Conservation (phyloP, 2,797 vertebrate genomes). For the Danionella dracula region DNA sequence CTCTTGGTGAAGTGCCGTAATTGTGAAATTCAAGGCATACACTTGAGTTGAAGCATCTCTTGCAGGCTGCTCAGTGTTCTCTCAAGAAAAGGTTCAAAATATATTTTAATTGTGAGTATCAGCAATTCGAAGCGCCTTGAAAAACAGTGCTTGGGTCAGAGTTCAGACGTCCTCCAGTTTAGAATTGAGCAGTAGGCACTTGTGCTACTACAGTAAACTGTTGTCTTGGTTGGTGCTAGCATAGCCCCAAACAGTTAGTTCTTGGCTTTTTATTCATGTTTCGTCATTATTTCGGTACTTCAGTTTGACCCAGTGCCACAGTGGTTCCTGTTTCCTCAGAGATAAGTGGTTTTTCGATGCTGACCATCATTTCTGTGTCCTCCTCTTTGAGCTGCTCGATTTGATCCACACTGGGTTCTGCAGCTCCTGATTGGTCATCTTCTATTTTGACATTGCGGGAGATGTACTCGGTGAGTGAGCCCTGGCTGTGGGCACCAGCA, state of each 20-base stretch:
- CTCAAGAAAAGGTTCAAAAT: too few relatives aligned
- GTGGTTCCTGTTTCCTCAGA: slow-evolving; percentile 29
- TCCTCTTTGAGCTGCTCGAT: slow-evolving; percentile 45
- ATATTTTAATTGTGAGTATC: too few relatives aligned
- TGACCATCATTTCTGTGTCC: slow-evolving; percentile 29
- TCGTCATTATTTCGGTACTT: slow-evolving; percentile 22
- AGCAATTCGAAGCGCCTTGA: not conserved
- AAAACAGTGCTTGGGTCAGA: not conserved
- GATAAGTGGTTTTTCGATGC: slow-evolving; percentile 31
- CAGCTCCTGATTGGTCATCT: slow-evolving; percentile 35
- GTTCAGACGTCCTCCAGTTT: slow-evolving; percentile 7
- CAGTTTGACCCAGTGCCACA: slow-evolving; percentile 34
- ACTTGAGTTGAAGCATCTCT: not conserved
- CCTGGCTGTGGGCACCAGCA: slow-evolving; percentile 59
- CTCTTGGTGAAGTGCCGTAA: not conserved
- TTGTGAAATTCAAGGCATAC: not conserved
- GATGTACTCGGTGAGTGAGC: slow-evolving; percentile 18
- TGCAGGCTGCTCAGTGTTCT: not conserved
- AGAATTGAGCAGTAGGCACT: slow-evolving; percentile 40
- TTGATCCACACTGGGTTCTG: slow-evolving; percentile 49
- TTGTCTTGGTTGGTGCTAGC: slow-evolving; percentile 8
- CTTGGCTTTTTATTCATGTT: not conserved
- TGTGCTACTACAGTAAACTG: slow-evolving; percentile 16
- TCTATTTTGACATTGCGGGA: slow-evolving; percentile 41
- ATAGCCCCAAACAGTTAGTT: not conserved